phyloP scores from a whole-genome alignment of 1,140 invertebrate species.

The Adoxophyes honmai region DNA sequence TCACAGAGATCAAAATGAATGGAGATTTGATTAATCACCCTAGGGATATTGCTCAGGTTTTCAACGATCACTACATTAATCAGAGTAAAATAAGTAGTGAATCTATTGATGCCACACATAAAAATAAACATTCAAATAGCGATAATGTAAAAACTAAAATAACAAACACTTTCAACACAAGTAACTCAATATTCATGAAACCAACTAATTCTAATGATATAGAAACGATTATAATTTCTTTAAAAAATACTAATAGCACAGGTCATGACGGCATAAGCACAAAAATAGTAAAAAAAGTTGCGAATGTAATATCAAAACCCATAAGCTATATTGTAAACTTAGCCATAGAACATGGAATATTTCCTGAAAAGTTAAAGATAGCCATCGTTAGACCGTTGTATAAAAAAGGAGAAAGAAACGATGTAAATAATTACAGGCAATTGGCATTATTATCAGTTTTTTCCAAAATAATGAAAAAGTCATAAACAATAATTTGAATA shows the following conservation, averaged over 20 bases:
- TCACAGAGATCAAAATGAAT: neutral
- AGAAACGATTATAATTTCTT: too few relatives aligned
- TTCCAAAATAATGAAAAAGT: constrained; percentile 15
- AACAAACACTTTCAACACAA: neutral
- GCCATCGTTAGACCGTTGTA: constrained; percentile 9
- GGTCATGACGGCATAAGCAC: too few relatives aligned
- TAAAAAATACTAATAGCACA: too few relatives aligned
- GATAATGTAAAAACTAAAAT: neutral
- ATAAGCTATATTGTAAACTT: constrained; percentile 17
- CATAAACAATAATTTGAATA: neutral
- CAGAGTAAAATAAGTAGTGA: too few relatives aligned
- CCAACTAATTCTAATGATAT: constrained; percentile 14
- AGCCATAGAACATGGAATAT: constrained; percentile 11
- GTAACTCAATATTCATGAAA: constrained; percentile 16
- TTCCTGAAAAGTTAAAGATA: constrained; percentile 18
- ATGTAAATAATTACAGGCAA: constrained; percentile 7
- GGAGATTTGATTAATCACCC: neutral
- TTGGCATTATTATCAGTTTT: constrained; percentile 18
- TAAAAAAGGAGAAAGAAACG: constrained; percentile 8
- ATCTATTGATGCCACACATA: neutral
- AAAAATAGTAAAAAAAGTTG: too few relatives aligned
- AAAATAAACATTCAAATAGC: neutral
- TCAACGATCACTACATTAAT: neutral
- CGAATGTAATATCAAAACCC: too few relatives aligned
- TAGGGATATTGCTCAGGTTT: neutral